phyloP scores from a whole-genome alignment of 2,113 vertebrate species.

The Mionectes macconnelli region DNA sequence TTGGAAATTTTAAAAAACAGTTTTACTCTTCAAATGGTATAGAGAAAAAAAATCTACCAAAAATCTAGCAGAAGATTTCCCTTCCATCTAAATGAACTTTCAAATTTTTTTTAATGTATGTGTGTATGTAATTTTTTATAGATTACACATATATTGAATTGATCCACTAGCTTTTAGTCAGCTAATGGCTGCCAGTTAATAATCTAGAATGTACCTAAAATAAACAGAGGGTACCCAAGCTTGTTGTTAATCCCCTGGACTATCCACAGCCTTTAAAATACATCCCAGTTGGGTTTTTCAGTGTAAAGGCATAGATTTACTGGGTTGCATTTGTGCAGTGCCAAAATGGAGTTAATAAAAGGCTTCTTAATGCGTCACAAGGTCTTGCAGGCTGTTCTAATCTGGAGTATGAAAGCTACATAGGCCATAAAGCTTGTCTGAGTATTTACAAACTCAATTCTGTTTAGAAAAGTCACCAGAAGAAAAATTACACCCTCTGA shows the following conservation, averaged over 20 bases:
- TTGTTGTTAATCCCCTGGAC: background rate
- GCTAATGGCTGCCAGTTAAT: background rate
- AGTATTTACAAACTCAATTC: background rate
- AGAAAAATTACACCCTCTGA: background rate
- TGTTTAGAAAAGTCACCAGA: background rate
- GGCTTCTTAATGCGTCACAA: background rate
- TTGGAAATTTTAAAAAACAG: background rate
- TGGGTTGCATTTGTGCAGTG: background rate
- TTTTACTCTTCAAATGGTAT: background rate
- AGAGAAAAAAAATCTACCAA: background rate
- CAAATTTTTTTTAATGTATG: background rate
- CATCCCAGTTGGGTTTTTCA: background rate
- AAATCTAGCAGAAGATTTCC: background rate
- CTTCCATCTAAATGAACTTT: background rate
- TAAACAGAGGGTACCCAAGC: background rate
- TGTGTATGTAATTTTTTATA: background rate
- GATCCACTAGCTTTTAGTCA: background rate
- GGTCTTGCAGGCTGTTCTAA: background rate
- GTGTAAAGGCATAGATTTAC: background rate
- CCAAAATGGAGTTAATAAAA: background rate
- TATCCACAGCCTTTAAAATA: background rate
- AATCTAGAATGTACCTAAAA: background rate
- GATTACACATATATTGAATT: background rate
- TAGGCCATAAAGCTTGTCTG: background rate
- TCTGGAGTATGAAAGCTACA: background rate